Base-by-base conservation (phyloP, 2,888 invertebrate species). In the Omphaloscelis lunosa region DNA sequence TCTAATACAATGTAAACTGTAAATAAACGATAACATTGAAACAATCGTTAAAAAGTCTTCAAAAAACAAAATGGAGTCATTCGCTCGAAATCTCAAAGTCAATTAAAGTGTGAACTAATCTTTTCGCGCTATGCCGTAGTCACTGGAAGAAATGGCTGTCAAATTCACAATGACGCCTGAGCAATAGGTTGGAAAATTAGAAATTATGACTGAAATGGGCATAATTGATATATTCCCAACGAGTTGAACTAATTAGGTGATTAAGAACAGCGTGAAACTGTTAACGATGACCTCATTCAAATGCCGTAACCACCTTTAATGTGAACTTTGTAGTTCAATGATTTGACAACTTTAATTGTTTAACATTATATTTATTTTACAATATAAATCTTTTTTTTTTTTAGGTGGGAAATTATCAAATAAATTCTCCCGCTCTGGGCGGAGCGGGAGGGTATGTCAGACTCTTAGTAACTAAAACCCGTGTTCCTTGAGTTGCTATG, bases 71-170 rank as follows among this genome's bases (percentile, higher is more conserved):
- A 62, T 67, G 39, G 63, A 67, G 63, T 67, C 75, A 62, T 59
- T 75, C n/a, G 29, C 59, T 69, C 34, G 6, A 48, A 76, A 84
- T 80, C 39, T 65, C 27, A 20, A 76, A 53, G 63, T 75, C 74
- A 70, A 82, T 72, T 77, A 75, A 74, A 80, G 62, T 72, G 70
- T 62, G 62, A 79, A 61, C 34, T 34, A 66, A 84, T 78, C 73
- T 78, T 83, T 77, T 62, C 72, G 51, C 56, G 58, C 65, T 76
- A 84, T 73, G 48, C 45, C 27, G 17, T 20, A 59, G 27, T 59
- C 67, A n/a, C 8, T 56, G 51, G 34, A 29, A 67, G 53, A 73
- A 79, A 83, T 74, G 59, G 63, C 41, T 79, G 70, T 71, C 59
- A 79, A 79, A 70, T 73, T 67, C 17, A 61, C 56, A 80, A 72